Evolutionary conservation across 2,888 invertebrate species (phyloP), one percentile per base, ranked within the genome.

Genomic region (Zaprionus obscuricornis): DNA sequence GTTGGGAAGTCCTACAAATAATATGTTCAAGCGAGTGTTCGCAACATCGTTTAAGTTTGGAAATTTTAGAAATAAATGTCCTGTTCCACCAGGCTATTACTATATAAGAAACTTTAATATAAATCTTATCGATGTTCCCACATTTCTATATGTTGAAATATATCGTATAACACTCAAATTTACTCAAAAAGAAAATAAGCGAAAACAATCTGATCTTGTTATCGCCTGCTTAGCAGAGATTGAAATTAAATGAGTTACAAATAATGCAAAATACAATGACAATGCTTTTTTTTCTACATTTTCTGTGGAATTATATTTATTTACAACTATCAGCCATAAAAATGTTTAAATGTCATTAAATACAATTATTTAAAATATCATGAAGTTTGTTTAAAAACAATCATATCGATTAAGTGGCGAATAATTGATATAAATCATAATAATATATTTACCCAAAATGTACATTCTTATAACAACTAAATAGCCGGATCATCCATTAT

Each of bases 21-120:
- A 64, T 47, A 54, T 85, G 8, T 55, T 77, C 2, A 69, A 71
- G 3, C 34, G 33, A 0, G 83, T 78, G 76, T 46, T 74, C 0
- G 50, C 54, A 0, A 66, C 69, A n/a, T 47, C 87, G 6, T 57
- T 59, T 18, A 43, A 52, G 11, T 58, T 68, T 17, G 77, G 87
- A 0, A 84, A 86, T 34, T 67, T 86, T 4, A 29, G 58, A 4
- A 40, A 26, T 8, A 36, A 40, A 1, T 87, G 87, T 42, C 86
- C 87, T 0, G 47, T 74, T 0, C 13, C 8, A 2, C 50, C 63
- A 3, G 62, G 43, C 2, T 29, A 46, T 13, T 81, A 85, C 31
- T 85, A 55, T 40, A 2, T 85, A 2, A 54, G 3, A 11, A 45
- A 63, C 10, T 81, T 59, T 27, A 47, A 40, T 1, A 43, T 85